Evolutionary conservation across 2,113 vertebrate genomes (phyloP), one percentile per base, ranked within the genome.

Genomic region (Salvelinus sp.): DNA sequence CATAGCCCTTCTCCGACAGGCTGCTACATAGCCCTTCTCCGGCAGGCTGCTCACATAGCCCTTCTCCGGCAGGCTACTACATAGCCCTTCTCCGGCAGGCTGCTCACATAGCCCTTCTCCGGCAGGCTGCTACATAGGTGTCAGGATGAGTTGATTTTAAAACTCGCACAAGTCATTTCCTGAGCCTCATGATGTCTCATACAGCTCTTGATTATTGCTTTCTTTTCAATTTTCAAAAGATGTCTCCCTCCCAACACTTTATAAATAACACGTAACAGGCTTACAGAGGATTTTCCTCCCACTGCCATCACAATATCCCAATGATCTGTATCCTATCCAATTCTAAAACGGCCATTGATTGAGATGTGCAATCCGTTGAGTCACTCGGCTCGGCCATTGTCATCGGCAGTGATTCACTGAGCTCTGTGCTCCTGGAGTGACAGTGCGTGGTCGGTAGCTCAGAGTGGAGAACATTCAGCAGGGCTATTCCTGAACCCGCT

Each of bases 291-390:
- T 66, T 25, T 14, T 30, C 23, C n/a, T 47, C 63, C 38, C 50
- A 18, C 16, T 18, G 50, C 50, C 12, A 18, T 18, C 10, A 38
- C 30, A 27, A 69, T 70, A 82, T 62, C 22, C 23, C 27, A 28
- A 33, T 63, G 62, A 72, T 74, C 25, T 63, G 48, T 22, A 47
- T 30, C 71, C 7, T 69, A 30, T 33, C 28, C 18, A 22, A 6
- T 54, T 47, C 38, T 27, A 66, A 27, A 14, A 48, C 25, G 13
- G 25, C 6, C 47, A 23, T 50, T 47, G 70, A 18, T 54, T 69
- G 71, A 23, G 23, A 50, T 62, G 72, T 74, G 33, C 54, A 69
- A 16, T 63, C 47, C 18, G 18, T 63, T 78, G 72, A 69, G 50
- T 69, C 76, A 78, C 54, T 16, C 58, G 6, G 22, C 16, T 50